Conservation (phyloP, 2,888 invertebrate genomes). For the Diarsia dahlii region DNA sequence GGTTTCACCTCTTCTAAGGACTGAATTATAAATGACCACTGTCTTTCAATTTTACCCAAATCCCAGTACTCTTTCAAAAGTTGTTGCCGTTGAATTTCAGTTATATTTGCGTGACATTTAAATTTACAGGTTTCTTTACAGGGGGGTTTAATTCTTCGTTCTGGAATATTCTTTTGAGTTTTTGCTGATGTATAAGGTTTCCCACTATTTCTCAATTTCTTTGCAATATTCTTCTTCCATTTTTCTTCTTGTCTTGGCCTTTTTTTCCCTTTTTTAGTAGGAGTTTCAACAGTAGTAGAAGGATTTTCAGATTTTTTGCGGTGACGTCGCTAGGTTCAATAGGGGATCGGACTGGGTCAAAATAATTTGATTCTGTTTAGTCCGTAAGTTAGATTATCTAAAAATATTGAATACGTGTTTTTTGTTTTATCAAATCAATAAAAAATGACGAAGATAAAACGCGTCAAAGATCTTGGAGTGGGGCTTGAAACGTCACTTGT, state of each 20-base stretch:
- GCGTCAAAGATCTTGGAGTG: too few relatives aligned
- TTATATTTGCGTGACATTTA: slow-evolving; percentile 32
- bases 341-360: too few relatives aligned
- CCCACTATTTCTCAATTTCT: slow-evolving; percentile 28
- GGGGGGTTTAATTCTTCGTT: slow-evolving; percentile 15
- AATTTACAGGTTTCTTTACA: slow-evolving; percentile 35
- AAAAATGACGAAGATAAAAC: too few relatives aligned
- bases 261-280: slow-evolving; percentile 3
- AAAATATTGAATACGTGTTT: too few relatives aligned
- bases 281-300: slow-evolving; percentile 14
- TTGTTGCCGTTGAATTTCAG: slow-evolving; percentile 21
- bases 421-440: too few relatives aligned
- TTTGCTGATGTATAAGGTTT: slow-evolving; percentile 17
- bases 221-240: slow-evolving; percentile 32
- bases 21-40: slow-evolving; percentile 26
- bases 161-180: slow-evolving; percentile 15
- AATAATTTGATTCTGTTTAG: too few relatives aligned
- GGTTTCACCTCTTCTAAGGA: slow-evolving; percentile 14
- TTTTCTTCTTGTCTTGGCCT: slow-evolving; percentile 10
- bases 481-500: too few relatives aligned
- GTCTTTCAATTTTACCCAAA: slow-evolving; percentile 33
- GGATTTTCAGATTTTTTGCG: slow-evolving; percentile 2
- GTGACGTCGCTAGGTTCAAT: slow-evolving; percentile 5
- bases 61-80: slow-evolving; percentile 27
- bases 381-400: too few relatives aligned